Base-by-base conservation (phyloP, 2,113 vertebrate genomes). In the Heteronetta atricapilla region DNA sequence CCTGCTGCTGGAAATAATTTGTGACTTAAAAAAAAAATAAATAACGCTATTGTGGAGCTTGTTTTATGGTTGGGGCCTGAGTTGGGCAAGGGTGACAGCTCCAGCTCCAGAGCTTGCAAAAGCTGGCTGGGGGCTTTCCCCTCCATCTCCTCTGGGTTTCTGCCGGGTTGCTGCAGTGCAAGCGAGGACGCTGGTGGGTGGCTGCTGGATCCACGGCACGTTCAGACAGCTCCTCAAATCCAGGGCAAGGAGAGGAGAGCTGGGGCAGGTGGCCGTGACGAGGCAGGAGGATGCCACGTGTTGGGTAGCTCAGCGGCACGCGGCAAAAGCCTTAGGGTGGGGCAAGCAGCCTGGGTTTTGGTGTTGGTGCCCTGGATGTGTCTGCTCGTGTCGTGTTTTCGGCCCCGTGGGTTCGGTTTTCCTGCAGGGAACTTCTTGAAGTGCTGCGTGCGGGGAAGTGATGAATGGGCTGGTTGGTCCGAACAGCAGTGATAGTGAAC, bases 1-100 rank as follows among this genome's bases (percentile, higher is more conserved):
- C 97, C 96, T 97, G 97, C 97, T 97, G 97, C 97, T 98, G 98
- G 97, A 98, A 98, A 97, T 95, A 93, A 97, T 97, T 97, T 95
- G 83, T 97, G 95, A 97, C 97, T 97, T 94, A 94, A 97, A 95
- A 97, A 95, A 97, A 97, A 97, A 97, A 98, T 73, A 98, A 97
- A 92, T 95, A 96, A 95, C 77, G 25, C 89, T 90, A 92, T 95
- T 96, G 97, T 95, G 92, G 86, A 68, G 75, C 92, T 96, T 16
- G 28, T 81, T 95, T 97, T 96, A 96, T 95, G 95, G 97, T 72
- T 97, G 42, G 79, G 96, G 91, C 92, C 95, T 68, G 92, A 94
- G 88, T 13, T 96, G 96, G 96, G 95, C 86, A 53, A 83, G 76
- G 91, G 55, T 83, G 89, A 74, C 86, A 76, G 92, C 63, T 77